Percentiles rank a stretch among this genome's conserved stretches.
These are phyloP conservation scores for Sebastes ruberrimus DNA, from an alignment of 2,797 vertebrate species.

Conservation along the genomic window DNA sequence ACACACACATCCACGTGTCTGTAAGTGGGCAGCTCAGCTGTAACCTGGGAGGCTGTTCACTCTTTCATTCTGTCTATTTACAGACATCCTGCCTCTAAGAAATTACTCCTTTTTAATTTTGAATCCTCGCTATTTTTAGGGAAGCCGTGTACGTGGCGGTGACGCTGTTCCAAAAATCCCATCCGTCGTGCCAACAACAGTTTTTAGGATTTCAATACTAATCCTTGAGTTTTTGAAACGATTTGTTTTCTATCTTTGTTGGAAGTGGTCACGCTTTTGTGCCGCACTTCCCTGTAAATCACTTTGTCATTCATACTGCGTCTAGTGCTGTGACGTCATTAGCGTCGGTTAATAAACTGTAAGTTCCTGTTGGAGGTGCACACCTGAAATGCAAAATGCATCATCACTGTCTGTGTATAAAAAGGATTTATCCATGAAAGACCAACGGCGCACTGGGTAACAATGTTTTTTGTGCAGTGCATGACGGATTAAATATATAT, in stretches of 20 bases:
- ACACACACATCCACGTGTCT: constrained; percentile 22
- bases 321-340: background rate
- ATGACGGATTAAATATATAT: background rate
- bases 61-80: constrained; percentile 48
- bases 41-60: constrained; percentile 69
- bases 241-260: background rate
- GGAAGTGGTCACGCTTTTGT: background rate
- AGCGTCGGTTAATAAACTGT: background rate
- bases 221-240: background rate
- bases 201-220: constrained; percentile 3
- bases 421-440: background rate
- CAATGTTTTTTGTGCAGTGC: background rate
- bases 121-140: constrained; percentile 30
- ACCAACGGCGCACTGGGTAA: background rate
- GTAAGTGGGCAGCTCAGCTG: constrained; percentile 67
- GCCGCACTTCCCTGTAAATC: background rate
- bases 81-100: constrained; percentile 42
- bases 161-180: background rate
- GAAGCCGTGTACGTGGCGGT: background rate
- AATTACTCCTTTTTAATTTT: constrained; percentile 40
- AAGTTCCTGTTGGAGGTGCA: background rate
- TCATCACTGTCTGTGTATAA: background rate
- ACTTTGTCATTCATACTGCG: background rate
- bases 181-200: background rate
- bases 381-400: background rate